Evolutionary conservation across 1,140 invertebrate species (phyloP).

Genomic region (Trypoxylus dichotomus): DNA sequence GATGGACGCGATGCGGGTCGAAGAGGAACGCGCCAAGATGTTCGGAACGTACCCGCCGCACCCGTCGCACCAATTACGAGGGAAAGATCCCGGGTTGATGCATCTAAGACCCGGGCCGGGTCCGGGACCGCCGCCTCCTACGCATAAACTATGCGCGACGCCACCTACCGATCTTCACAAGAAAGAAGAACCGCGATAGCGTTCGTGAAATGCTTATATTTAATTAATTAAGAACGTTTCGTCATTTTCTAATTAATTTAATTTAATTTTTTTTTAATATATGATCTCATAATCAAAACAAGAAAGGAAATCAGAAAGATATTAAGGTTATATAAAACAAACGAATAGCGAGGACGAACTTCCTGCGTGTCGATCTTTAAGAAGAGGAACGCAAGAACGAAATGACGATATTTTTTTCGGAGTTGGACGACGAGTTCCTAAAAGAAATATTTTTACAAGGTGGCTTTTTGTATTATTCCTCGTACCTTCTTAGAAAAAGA

Average conservation of each 20-base stretch:
- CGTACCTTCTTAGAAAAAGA: not conserved
- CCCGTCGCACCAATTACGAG: constrained; percentile 56
- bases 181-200: constrained; percentile 53
- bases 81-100: constrained; percentile 66
- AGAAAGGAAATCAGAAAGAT: not conserved
- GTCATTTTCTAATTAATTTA: not conserved
- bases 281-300: constrained; percentile 32
- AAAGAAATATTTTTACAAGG: constrained; percentile 4
- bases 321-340: not conserved
- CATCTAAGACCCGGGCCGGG: constrained; percentile 46
- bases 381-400: not conserved
- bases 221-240: not conserved
- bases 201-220: not conserved
- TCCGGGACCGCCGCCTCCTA: constrained; percentile 40
- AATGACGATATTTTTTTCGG: constrained; percentile 5
- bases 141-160: constrained; percentile 49
- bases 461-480: not conserved
- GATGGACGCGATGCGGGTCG: constrained; percentile 70
- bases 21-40: constrained; percentile 75
- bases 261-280: not conserved
- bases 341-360: not conserved
- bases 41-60: constrained; percentile 61
- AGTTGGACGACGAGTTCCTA: constrained; percentile 1
- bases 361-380: not conserved
- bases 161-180: constrained; percentile 50